phyloP scores from a whole-genome alignment of 2,113 vertebrate species.

The Oostethus manadensis region DNA sequence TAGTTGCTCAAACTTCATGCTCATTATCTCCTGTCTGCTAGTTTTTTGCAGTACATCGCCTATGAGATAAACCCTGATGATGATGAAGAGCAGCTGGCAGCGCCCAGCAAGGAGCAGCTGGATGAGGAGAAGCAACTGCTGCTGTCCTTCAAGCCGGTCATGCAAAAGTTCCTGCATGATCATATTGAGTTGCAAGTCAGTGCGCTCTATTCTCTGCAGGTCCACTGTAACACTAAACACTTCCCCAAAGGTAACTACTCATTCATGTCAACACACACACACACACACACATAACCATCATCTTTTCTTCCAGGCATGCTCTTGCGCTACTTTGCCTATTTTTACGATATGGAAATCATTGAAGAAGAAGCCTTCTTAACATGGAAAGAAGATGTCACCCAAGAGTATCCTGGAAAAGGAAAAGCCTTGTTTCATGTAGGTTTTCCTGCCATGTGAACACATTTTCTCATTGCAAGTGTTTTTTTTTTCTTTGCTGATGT shows the following conservation, averaged over 20 bases:
- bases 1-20: neutral
- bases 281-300: neutral
- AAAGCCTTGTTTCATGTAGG: conserved; percentile 98
- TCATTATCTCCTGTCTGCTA: conserved; percentile 36
- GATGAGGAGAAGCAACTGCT: conserved; percentile 93
- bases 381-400: conserved; percentile 98
- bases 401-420: conserved; percentile 98
- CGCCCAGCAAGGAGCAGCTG: conserved; percentile 89
- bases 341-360: conserved; percentile 99
- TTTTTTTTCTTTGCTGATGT: conserved; percentile 66
- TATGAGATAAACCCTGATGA: conserved; percentile 86
- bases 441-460: neutral
- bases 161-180: conserved; percentile 98
- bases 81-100: conserved; percentile 83
- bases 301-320: conserved; percentile 81
- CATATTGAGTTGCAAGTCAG: conserved; percentile 92
- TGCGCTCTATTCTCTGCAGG: conserved; percentile 95
- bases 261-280: neutral
- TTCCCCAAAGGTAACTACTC: conserved; percentile 88
- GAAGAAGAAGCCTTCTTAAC: conserved; percentile 98
- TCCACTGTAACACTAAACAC: conserved; percentile 89
- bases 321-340: conserved; percentile 95
- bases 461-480: neutral
- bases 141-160: conserved; percentile 93
- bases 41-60: conserved; percentile 96